Conservation (phyloP, 2,888 invertebrate species). For the Beris chalybata region DNA sequence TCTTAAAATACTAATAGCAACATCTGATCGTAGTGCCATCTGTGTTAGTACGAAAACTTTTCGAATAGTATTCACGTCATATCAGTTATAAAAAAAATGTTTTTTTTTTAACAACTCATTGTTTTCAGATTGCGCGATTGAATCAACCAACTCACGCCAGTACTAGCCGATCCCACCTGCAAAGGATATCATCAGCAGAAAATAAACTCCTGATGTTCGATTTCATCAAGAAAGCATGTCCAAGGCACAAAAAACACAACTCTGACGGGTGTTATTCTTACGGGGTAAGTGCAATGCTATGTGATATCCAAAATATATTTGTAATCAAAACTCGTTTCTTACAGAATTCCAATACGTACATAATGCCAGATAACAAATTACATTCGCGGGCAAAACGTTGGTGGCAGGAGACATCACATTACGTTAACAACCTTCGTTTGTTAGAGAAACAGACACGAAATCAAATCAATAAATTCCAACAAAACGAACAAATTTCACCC, state of each 20-base stretch:
- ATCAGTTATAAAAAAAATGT: too few relatives aligned
- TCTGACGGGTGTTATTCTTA: constrained; percentile 16
- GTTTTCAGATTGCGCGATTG: constrained; percentile 43
- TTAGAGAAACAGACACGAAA: constrained; percentile 2
- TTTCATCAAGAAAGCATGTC: constrained; percentile 46
- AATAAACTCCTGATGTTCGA: constrained; percentile 47
- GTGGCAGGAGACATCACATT: constrained; percentile 41
- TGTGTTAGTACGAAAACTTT: too few relatives aligned
- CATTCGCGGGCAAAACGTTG: constrained; percentile 40
- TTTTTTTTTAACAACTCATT: too few relatives aligned
- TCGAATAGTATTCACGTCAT: too few relatives aligned
- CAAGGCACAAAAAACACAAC: constrained; percentile 40
- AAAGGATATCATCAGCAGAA: constrained; percentile 45
- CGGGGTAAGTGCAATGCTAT: neutral
- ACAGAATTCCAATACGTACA: constrained; percentile 19
- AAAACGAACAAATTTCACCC: neutral
- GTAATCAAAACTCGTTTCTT: neutral
- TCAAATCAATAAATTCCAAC: neutral
- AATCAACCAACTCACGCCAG: constrained; percentile 50
- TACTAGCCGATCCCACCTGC: constrained; percentile 48
- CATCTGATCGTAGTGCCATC: too few relatives aligned
- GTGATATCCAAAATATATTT: too few relatives aligned
- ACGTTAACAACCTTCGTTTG: constrained; percentile 35
- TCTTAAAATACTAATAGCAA: too few relatives aligned
- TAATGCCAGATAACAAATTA: constrained; percentile 13